These are phyloP conservation scores for Piaya cayana DNA, from an alignment of 2,113 vertebrate species.

Conservation along the genomic window DNA sequence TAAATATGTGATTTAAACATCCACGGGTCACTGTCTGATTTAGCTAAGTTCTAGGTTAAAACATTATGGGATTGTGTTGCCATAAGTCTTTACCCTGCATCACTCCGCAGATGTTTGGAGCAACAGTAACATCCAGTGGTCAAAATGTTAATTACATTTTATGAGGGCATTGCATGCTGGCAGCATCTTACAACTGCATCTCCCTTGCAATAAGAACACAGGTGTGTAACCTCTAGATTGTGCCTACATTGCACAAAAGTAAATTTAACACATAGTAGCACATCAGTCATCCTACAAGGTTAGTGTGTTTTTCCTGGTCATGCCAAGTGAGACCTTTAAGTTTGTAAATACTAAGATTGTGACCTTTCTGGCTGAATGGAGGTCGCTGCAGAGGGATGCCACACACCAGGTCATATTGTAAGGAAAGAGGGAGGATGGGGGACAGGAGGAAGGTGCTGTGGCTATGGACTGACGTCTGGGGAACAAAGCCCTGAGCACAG, in stretches of 20 bases:
- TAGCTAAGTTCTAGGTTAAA: neutral
- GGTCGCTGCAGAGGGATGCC: neutral
- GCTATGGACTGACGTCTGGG: neutral
- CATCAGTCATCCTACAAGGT: neutral
- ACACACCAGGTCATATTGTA: neutral
- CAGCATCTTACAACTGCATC: neutral
- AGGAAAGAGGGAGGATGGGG: neutral
- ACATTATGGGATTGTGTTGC: neutral
- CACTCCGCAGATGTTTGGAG: conserved; percentile 30
- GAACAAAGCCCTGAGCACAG: neutral
- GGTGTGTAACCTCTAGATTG: neutral
- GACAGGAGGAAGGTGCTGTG: neutral
- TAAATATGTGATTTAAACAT: neutral
- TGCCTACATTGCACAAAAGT: neutral
- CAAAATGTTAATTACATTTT: conserved; percentile 56
- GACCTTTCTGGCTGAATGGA: neutral
- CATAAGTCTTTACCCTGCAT: neutral
- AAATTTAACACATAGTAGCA: neutral
- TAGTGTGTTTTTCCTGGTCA: neutral
- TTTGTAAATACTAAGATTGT: neutral
- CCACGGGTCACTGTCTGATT: neutral
- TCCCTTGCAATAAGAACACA: neutral
- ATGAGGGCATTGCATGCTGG: neutral
- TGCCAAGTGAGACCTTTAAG: neutral
- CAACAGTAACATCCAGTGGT: conserved; percentile 69